A percentile compares a stretch with the other conserved stretches of the same genome.
Evolutionary conservation across 1,140 invertebrate genomes (phyloP).

Genomic region (Ditylenchus dipsaci): DNA sequence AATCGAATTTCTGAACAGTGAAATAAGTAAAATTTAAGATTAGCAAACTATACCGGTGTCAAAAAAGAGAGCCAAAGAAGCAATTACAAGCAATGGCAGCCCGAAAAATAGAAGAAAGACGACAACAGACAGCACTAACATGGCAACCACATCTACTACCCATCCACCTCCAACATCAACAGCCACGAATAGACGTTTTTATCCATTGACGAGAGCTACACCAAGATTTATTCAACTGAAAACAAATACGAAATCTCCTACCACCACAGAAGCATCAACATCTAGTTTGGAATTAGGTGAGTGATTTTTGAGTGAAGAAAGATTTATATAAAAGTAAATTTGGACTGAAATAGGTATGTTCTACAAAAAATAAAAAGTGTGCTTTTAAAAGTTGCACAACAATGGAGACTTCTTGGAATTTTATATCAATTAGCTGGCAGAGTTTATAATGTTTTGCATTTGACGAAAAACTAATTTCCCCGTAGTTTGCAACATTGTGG

Average conservation of each 20-base stretch:
- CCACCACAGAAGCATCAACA: constrained; percentile 12
- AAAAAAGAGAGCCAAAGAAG: constrained; percentile 2
- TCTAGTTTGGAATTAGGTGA: no score
- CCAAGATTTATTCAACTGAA: neutral
- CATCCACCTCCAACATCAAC: neutral
- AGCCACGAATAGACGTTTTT: neutral
- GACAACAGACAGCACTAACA: neutral
- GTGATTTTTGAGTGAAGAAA: no score
- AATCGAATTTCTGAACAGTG: neutral
- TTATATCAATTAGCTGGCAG: no score
- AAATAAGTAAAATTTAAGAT: constrained; percentile 24
- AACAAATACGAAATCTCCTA: neutral
- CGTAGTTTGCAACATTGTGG: no score
- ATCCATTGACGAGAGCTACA: neutral
- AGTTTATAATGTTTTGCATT: no score
- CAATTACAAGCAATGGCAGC: neutral
- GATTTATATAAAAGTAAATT: no score
- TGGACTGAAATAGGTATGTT: no score
- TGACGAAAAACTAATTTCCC: no score
- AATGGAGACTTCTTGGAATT: no score
- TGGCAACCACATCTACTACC: neutral
- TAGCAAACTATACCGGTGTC: constrained; percentile 44
- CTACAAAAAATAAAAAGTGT: no score
- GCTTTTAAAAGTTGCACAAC: no score
- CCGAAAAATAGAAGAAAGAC: neutral